Percentiles rank a stretch among this genome's conserved stretches.
Evolutionary conservation across 2,797 vertebrate genomes (phyloP).

Genomic region (Hippocampus kuda): DNA sequence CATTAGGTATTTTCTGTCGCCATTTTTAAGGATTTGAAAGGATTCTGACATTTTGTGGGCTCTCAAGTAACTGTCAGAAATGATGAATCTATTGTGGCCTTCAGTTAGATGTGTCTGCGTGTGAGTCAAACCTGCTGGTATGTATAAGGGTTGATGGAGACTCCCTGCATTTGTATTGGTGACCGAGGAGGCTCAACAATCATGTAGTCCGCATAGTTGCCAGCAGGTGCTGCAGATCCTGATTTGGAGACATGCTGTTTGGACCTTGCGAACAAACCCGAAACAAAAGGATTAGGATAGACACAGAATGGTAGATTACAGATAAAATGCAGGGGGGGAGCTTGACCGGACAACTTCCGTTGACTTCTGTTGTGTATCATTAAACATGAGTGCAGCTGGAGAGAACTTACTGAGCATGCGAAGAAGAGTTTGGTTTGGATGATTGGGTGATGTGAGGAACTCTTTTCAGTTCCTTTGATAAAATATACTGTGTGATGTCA

Average conservation of each 20-base stretch:
- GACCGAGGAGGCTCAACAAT: conserved; percentile 70
- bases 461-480: conserved; percentile 89
- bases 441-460: conserved; percentile 71
- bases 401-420: conserved; percentile 48
- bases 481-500: conserved; percentile 87
- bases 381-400: background rate
- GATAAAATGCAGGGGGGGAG: background rate
- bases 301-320: background rate
- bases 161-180: conserved; percentile 65
- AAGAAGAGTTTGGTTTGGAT: conserved; percentile 41
- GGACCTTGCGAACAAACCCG: conserved; percentile 44
- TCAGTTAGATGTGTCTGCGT: background rate
- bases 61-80: background rate
- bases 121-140: conserved; percentile 74
- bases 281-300: conserved; percentile 3
- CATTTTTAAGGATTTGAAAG: background rate
- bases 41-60: background rate
- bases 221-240: conserved; percentile 46
- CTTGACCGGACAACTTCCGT: background rate
- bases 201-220: conserved; percentile 80
- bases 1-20: too few relatives aligned
- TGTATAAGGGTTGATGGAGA: conserved; percentile 77
- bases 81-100: background rate
- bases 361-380: background rate
- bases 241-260: conserved; percentile 52